Evolutionary conservation across 2,888 invertebrate species (phyloP), one percentile per base, ranked within the genome.

Genomic region (Helleia helle): DNA sequence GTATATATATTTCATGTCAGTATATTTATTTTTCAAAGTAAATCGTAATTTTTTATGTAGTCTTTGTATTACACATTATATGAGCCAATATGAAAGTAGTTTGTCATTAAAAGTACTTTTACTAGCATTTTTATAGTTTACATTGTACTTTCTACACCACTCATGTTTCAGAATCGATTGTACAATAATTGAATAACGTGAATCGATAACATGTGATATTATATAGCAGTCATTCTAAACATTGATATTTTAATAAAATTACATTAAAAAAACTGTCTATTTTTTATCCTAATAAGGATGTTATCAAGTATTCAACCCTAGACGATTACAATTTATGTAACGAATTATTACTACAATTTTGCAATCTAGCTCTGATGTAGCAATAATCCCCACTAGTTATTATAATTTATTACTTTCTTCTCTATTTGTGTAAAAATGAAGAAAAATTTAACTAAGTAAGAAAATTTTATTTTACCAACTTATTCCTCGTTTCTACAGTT

Each of bases 161-260:
- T 68, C 59, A 58, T 70, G 65, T 65, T 62, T 48, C 54, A 51
- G 58, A 53, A 48, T 56, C 39, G 59, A 59, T 63, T 64, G 65
- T 65, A 65, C 62, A 53, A 47, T 51, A 46, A 48, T 49, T 42
- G 38, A 41, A 44, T 46, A 43, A 40, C 43, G 17, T 42, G 40
- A 24, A 44, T 30, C 30, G 39, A 39, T 30, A 13, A 30, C 30
- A 30, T 50, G 48, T 54, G 51, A 63, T 62, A 61, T 55, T 58
- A 42, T 57, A 52, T 64, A 61, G 65, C 70, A 68, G 71, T 70
- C 62, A 65, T 65, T 74, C 69, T 68, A 56, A 70, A 80, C 71
- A 71, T 70, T 65, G 71, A 71, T 75, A 77, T 79, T 80, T 75
- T 71, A 83, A 75, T 79, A 81, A 83, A 81, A 76, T 55, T 67